These are phyloP conservation scores for Columba livia DNA, from an alignment of 2,113 vertebrate species.

Conservation along the genomic window DNA sequence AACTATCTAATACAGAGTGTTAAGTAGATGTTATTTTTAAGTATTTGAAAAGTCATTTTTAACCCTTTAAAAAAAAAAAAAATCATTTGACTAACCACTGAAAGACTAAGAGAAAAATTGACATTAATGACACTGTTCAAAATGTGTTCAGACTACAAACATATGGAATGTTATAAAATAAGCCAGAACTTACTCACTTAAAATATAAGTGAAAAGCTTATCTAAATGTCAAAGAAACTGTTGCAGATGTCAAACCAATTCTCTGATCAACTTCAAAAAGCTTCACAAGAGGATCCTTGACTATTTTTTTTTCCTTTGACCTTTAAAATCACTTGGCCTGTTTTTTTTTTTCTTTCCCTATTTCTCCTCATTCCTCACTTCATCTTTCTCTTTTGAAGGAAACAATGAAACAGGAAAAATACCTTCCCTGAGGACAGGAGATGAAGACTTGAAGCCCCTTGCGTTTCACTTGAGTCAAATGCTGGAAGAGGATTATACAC, in stretches of 20 bases:
- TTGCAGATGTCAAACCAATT: conserved; percentile 5
- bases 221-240: not conserved
- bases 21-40: accelerated
- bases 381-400: not conserved
- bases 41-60: not conserved
- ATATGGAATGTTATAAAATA: not conserved
- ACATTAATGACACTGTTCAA: not conserved
- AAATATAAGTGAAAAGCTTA: not conserved
- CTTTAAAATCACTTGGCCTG: not conserved
- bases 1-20: not conserved
- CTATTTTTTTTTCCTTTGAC: not conserved
- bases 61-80: not conserved
- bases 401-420: not conserved
- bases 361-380: not conserved
- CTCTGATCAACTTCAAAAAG: not conserved
- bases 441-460: not conserved
- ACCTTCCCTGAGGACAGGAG: not conserved
- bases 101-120: not conserved
- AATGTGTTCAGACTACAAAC: not conserved
- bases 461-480: not conserved
- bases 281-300: not conserved
- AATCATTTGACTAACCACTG: not conserved
- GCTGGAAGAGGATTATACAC: conserved; percentile 32
- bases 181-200: not conserved
- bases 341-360: not conserved